These are phyloP conservation scores for Zhuqinia jingwanae DNA, from an alignment of 2,888 invertebrate species.

Conservation along the genomic window DNA sequence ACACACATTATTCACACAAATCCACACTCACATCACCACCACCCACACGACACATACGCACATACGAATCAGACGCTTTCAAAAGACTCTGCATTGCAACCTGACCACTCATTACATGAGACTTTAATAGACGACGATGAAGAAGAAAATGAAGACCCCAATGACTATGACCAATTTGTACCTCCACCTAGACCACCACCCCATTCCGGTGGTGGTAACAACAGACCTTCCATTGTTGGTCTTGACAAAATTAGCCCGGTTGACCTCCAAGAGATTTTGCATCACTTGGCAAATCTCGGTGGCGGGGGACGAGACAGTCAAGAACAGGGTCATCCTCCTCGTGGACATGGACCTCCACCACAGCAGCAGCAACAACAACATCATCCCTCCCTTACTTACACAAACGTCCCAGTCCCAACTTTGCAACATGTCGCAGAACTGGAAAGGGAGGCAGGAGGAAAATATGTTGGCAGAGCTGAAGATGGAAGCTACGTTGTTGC, in stretches of 20 bases:
- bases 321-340: conserved; percentile 41
- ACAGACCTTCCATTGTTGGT: conserved; percentile 74
- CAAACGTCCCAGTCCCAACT: conserved; percentile 75
- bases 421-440: conserved; percentile 75
- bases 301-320: conserved; percentile 61
- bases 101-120: conserved; percentile 32
- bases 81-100: neutral
- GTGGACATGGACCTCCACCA: conserved; percentile 40
- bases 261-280: conserved; percentile 78
- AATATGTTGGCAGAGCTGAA: conserved; percentile 77
- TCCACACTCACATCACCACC: conserved; percentile 34
- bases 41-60: conserved; percentile 45
- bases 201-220: conserved; percentile 67
- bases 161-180: conserved; percentile 77
- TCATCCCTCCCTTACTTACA: conserved; percentile 65
- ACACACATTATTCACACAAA: conserved; percentile 20
- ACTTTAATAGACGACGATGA: conserved; percentile 58
- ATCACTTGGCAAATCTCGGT: conserved; percentile 75
- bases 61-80: conserved; percentile 50
- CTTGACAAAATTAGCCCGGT: conserved; percentile 77
- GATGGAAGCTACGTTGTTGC: conserved; percentile 78
- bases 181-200: conserved; percentile 74
- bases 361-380: conserved; percentile 38
- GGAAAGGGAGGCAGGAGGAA: conserved; percentile 76
- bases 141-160: conserved; percentile 66